Conservation (phyloP, 2,888 invertebrate species). For the Oegoconia quadripuncta region DNA sequence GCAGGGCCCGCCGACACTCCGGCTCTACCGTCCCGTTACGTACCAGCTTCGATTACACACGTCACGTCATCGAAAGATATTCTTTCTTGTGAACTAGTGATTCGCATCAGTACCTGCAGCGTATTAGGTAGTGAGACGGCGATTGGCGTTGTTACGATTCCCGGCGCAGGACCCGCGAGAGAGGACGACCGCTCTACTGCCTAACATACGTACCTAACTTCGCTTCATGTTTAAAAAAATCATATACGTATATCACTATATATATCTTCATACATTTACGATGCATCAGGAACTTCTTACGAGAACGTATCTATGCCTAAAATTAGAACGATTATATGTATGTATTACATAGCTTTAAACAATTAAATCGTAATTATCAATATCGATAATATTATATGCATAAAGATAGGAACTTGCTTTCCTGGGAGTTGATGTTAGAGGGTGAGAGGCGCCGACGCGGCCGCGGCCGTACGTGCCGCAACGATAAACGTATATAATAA, state of each 20-base stretch:
- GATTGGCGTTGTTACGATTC: conserved; percentile 9
- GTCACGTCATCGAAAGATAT: conserved; percentile 4
- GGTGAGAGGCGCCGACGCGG: conserved; percentile 62
- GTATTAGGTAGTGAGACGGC: neutral
- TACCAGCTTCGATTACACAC: neutral
- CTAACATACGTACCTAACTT: conserved; percentile 77
- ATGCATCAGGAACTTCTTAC: conserved; percentile 80
- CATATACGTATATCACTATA: conserved; percentile 78
- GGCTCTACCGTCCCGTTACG: too few species aligned
- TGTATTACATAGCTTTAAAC: conserved; percentile 81
- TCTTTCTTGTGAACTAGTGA: neutral
- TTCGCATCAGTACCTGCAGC: neutral
- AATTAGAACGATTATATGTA: conserved; percentile 80
- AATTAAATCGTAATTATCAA: conserved; percentile 81
- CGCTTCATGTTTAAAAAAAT: conserved; percentile 77
- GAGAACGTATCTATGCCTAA: conserved; percentile 79
- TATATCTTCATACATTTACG: conserved; percentile 79
- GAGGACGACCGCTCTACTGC: conserved; percentile 76
- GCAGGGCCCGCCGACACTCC: conserved; percentile 2
- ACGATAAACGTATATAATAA: conserved; percentile 77
- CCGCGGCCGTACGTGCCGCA: conserved; percentile 65
- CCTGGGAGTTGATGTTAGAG: conserved; percentile 77
- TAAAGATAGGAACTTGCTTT: conserved; percentile 81
- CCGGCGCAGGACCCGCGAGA: conserved; percentile 50
- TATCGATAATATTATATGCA: conserved; percentile 81